phyloP scores from a whole-genome alignment of 2,113 vertebrate species.

The Hemiscyllium ocellatum region DNA sequence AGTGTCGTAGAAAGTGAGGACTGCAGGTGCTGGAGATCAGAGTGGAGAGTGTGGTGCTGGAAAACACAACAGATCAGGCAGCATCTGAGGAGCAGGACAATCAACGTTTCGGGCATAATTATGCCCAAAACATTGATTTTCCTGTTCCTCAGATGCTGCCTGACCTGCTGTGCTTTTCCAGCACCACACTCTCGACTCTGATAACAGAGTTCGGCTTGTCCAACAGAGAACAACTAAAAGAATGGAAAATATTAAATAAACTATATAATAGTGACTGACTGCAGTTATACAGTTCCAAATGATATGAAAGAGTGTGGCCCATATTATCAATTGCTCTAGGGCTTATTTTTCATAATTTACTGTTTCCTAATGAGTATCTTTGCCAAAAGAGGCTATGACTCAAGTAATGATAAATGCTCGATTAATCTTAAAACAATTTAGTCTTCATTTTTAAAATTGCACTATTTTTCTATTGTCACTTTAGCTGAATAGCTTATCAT shows the following conservation, averaged over 20 bases:
- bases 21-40: too few relatives aligned
- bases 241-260: not conserved
- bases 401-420: constrained; percentile 26
- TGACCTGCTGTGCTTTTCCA: too few relatives aligned
- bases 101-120: too few relatives aligned
- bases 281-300: not conserved
- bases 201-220: not conserved
- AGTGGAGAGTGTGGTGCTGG: too few relatives aligned
- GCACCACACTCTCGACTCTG: too few relatives aligned
- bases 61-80: too few relatives aligned
- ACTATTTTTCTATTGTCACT: not conserved
- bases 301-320: not conserved
- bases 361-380: not conserved
- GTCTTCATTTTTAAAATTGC: constrained; percentile 11
- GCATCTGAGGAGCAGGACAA: too few relatives aligned
- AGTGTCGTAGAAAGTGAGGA: too few relatives aligned
- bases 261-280: not conserved
- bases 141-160: too few relatives aligned
- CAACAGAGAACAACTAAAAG: not conserved
- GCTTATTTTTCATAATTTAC: constrained; percentile 16
- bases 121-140: too few relatives aligned
- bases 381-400: constrained; percentile 2
- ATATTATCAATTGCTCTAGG: not conserved
- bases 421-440: constrained; percentile 36
- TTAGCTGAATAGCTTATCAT: constrained; percentile 13